phyloP scores from a whole-genome alignment of 2,888 invertebrate species.

The Pocota personata region DNA sequence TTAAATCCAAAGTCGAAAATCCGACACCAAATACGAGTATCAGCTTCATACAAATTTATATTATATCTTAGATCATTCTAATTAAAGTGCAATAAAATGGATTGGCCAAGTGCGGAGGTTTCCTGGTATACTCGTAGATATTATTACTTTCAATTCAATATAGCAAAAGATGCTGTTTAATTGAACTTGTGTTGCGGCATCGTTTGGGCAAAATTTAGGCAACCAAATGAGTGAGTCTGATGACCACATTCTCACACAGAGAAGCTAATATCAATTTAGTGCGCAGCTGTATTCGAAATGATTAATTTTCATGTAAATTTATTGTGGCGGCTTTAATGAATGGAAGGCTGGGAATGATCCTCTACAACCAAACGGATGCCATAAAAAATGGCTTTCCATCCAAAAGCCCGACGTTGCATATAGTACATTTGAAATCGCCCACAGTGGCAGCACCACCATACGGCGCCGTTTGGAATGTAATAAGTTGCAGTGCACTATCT shows the following conservation, averaged over 20 bases:
- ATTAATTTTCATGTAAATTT: constrained; percentile 22
- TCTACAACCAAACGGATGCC: background rate
- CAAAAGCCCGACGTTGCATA: background rate
- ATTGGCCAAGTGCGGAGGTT: background rate
- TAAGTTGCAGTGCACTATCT: constrained; percentile 35
- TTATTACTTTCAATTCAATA: background rate
- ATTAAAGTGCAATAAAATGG: constrained; percentile 48
- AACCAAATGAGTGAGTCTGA: background rate
- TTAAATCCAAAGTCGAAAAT: background rate
- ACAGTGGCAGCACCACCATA: background rate
- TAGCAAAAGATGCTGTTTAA: background rate
- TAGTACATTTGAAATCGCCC: background rate
- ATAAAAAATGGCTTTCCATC: background rate
- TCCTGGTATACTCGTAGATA: background rate
- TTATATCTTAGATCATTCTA: constrained; percentile 3
- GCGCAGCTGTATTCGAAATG: background rate
- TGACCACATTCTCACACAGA: constrained; percentile 3
- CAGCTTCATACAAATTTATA: background rate
- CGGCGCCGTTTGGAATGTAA: constrained; percentile 9
- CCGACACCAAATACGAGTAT: no score
- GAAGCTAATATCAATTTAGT: constrained; percentile 1
- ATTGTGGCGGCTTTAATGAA: background rate
- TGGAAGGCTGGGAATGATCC: background rate
- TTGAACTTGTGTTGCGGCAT: background rate
- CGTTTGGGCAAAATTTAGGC: background rate